Percentiles rank a stretch among this genome's conserved stretches.
These are phyloP conservation scores for Hylaeus volcanicus DNA, from an alignment of 1,140 invertebrate species.

Conservation along the genomic window DNA sequence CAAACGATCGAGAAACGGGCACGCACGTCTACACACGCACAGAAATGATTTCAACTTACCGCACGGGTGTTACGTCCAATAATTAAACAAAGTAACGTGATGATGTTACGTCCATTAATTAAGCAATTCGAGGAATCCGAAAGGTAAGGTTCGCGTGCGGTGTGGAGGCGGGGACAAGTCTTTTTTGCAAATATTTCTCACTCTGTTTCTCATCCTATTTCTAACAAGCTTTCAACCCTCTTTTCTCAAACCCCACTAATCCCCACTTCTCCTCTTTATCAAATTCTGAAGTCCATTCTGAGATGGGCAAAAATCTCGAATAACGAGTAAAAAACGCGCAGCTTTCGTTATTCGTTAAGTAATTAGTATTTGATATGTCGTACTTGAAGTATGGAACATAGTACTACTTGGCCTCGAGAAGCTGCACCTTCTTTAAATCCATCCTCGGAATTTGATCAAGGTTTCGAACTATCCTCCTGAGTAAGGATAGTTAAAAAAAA, in stretches of 20 bases:
- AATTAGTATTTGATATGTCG: too few relatives aligned
- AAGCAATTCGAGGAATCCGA: slow-evolving; percentile 37
- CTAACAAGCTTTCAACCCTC: slow-evolving; percentile 25
- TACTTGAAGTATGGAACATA: too few relatives aligned
- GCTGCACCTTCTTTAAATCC: too few relatives aligned
- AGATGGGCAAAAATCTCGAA: too few relatives aligned
- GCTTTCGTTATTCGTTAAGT: too few relatives aligned
- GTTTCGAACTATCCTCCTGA: too few relatives aligned
- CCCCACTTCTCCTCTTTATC: background rate
- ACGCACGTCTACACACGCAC: slow-evolving; percentile 31
- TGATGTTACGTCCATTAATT: slow-evolving; percentile 54
- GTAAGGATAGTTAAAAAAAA: too few relatives aligned
- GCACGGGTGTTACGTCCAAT: slow-evolving; percentile 36
- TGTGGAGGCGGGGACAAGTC: slow-evolving; percentile 76
- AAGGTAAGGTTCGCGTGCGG: slow-evolving; percentile 66
- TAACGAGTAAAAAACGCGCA: too few relatives aligned
- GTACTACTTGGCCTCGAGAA: too few relatives aligned
- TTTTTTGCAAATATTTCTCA: slow-evolving; percentile 46
- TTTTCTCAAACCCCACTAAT: background rate
- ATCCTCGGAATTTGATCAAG: too few relatives aligned
- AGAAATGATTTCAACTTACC: slow-evolving; percentile 4
- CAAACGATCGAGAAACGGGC: background rate
- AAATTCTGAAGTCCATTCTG: background rate
- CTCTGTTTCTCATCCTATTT: background rate
- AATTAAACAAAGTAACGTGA: slow-evolving; percentile 37